These are phyloP conservation scores for Chloroclystis v-ata DNA, from an alignment of 2,888 invertebrate genomes.

Conservation along the genomic window DNA sequence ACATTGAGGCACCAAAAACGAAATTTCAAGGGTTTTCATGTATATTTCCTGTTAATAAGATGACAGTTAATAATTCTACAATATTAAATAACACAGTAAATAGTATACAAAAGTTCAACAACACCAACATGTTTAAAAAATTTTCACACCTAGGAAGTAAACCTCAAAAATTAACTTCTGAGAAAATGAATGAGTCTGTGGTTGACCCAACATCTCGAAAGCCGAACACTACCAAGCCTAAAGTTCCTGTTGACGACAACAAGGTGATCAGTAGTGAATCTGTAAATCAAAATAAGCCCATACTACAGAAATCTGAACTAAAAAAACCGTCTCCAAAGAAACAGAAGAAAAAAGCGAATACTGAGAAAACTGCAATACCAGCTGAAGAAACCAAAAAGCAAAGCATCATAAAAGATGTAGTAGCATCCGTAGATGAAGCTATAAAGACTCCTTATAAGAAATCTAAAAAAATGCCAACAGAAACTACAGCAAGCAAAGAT, in stretches of 20 bases:
- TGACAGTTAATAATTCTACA: constrained; percentile 14
- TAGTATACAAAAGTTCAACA: constrained; percentile 28
- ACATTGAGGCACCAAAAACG: neutral
- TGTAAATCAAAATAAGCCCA: neutral
- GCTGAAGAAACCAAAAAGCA: constrained; percentile 12
- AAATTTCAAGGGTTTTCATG: constrained; percentile 8
- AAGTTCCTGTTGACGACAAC: neutral
- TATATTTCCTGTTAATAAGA: constrained; percentile 19
- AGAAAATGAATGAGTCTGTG: neutral
- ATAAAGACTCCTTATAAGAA: constrained; percentile 12
- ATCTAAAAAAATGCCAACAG: constrained; percentile 3
- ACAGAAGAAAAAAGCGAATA: constrained; percentile 4
- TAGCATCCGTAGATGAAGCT: constrained; percentile 6
- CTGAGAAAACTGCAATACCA: constrained; percentile 1
- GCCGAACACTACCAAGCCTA: constrained; percentile 7
- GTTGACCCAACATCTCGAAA: constrained; percentile 22
- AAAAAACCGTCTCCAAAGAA: constrained; percentile 8
- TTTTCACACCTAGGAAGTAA: constrained; percentile 34
- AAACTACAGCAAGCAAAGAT: constrained; percentile 12
- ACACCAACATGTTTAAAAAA: constrained; percentile 26
- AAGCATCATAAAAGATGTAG: constrained; percentile 3
- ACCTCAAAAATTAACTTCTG: constrained; percentile 5
- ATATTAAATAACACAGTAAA: constrained; percentile 24
- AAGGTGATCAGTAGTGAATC: neutral
- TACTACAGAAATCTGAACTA: constrained; percentile 8